Base-by-base conservation (phyloP, 1,140 invertebrate genomes). In the Apolygus lucorum region DNA sequence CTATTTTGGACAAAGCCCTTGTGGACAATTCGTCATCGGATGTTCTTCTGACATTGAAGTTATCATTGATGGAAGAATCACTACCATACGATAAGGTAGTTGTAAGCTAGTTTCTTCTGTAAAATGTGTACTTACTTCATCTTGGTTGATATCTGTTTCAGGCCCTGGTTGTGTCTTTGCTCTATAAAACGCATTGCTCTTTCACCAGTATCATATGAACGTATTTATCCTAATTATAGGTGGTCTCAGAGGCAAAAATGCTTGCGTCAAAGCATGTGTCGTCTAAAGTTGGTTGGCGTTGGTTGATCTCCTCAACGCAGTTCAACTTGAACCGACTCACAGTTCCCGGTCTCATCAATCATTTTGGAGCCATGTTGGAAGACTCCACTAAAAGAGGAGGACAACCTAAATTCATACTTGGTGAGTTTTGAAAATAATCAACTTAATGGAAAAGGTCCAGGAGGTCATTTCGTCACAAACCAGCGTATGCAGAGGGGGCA, bases 1-100 rank as follows among this genome's bases (percentile, higher is more conserved):
- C 81, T 0, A 85, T 86, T 65, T 73, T 84, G n/a, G 81, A 86
- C 64, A 84, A 82, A 76, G 84, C 81, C 11, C 75, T 86, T 14
- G 76, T 77, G 42, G 73, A 76, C 62, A 86, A 86, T 78, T 73
- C 76, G 28, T 72, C 79, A 52, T 81, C 78, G 28, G 76, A 78
- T 17, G 70, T 76, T 68, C 76, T 87, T 25, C 74, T 84, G 27
- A 75, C 80, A 71, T 73, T 80, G 65, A 82, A 82, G 72, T 77
- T 85, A 34, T 73, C 78, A 63, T 76, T 84, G 13, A 80, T 82
- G 74, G 79, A 79, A 42, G 76, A 77, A 66, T 76, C 82, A 28
- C 80, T 78, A 72, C 83, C 85, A 4, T 78, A 81, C n/a, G 85
- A 85, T 72, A 66, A 73, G 66, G 71, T 75, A n/a, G n/a, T n/a